phyloP scores from a whole-genome alignment of 1,140 invertebrate species.

The Schlechtendalia chinensis region DNA sequence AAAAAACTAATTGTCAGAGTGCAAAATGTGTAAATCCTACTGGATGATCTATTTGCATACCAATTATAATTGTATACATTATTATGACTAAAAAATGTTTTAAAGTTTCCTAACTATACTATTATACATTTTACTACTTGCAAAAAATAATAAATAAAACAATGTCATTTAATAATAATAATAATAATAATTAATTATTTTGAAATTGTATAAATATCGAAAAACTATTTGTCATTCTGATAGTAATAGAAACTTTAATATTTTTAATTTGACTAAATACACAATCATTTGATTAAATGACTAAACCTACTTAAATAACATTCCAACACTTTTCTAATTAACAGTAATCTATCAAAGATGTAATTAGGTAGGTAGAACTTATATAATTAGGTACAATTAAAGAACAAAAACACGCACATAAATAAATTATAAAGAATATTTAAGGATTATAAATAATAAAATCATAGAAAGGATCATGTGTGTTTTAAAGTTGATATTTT shows the following conservation, averaged over 20 bases:
- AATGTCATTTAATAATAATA: neutral
- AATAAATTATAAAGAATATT: conserved; percentile 11
- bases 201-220: neutral
- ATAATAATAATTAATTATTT: neutral
- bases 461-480: neutral
- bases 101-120: neutral
- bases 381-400: conserved; percentile 17
- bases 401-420: conserved; percentile 25
- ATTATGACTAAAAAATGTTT: too few species aligned
- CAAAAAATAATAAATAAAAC: neutral
- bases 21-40: too few species aligned
- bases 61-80: too few species aligned
- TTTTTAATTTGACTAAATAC: neutral
- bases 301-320: conserved; percentile 5
- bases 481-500: neutral
- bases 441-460: conserved; percentile 6
- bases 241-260: neutral
- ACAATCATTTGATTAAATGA: neutral
- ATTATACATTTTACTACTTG: neutral
- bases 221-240: too few species aligned
- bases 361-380: neutral
- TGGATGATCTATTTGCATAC: too few species aligned
- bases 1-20: too few species aligned
- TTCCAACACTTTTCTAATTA: conserved; percentile 34
- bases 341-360: neutral